These are phyloP conservation scores for Sycon ciliatum DNA, from an alignment of 37 sponge, comb jelly and placozoan species.

Conservation along the genomic window DNA sequence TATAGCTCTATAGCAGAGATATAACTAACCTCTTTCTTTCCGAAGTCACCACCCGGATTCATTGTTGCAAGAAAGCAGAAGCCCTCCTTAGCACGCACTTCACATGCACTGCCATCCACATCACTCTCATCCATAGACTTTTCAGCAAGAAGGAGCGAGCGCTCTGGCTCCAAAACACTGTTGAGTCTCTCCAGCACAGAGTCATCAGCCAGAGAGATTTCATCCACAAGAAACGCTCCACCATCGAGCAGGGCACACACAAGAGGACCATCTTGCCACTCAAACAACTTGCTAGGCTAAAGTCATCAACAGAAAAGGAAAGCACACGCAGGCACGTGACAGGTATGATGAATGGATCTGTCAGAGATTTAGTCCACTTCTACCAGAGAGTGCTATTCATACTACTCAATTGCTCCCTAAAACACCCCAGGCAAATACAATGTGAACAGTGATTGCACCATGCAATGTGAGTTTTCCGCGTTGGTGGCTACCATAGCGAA, in stretches of 20 bases:
- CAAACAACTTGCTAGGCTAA: constrained; percentile 89
- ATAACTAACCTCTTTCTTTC: constrained; percentile 84
- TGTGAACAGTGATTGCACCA: too few species aligned
- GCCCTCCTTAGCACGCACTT: constrained; percentile 59
- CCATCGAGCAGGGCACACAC: constrained; percentile 79
- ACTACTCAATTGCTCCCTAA: too few species aligned
- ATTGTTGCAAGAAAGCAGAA: constrained; percentile 86
- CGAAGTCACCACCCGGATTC: constrained; percentile 99
- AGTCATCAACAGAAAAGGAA: too few species aligned
- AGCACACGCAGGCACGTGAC: too few species aligned
- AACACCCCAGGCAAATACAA: too few species aligned
- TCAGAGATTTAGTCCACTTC: too few species aligned
- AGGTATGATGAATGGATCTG: too few species aligned
- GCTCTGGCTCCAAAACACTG: constrained; percentile 87
- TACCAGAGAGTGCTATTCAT: too few species aligned
- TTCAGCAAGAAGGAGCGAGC: constrained; percentile 79
- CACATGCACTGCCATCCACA: constrained; percentile 33
- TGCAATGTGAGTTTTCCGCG: too few species aligned
- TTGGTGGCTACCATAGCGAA: too few species aligned
- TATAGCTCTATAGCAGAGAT: too few species aligned
- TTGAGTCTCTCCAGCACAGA: constrained; percentile 94
- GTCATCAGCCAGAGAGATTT: constrained; percentile 98
- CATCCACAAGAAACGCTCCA: constrained; percentile 74
- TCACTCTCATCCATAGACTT: constrained; percentile 34
- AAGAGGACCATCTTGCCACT: constrained; percentile 90